Conservation (phyloP, 92 coral and sea anemone species). For the Umimayanthus chanpuru region DNA sequence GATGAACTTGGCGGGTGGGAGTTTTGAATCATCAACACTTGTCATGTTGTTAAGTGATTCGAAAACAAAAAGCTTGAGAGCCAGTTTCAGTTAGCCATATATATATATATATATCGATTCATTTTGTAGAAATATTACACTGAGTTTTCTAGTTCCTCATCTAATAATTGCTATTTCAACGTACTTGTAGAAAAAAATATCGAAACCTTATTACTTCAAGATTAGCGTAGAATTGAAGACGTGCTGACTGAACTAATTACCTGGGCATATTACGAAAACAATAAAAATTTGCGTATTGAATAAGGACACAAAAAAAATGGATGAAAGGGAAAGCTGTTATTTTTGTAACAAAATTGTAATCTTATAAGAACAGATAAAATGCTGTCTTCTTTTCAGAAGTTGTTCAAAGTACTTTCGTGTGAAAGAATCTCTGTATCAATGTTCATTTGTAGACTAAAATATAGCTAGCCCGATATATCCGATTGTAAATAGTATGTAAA, state of each 20-base stretch:
- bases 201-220: background rate
- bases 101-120: background rate
- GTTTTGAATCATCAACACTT: no score
- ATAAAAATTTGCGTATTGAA: background rate
- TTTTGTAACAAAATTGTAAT: background rate
- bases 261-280: background rate
- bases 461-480: background rate
- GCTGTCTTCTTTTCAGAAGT: conserved; percentile 45
- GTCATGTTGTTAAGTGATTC: no score
- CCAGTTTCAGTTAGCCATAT: background rate
- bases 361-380: background rate
- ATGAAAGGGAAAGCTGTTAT: background rate
- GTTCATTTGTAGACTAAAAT: background rate
- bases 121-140: background rate
- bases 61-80: background rate
- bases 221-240: background rate
- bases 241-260: background rate
- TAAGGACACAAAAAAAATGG: background rate
- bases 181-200: background rate
- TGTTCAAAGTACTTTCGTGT: conserved; percentile 41
- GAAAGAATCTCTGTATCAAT: conserved; percentile 24
- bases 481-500: conserved; percentile 22
- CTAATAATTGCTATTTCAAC: background rate
- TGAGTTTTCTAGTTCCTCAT: background rate
- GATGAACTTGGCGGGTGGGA: background rate